Evolutionary conservation across 2,888 invertebrate species (phyloP).

Genomic region (Trissonchulus latispiculum): DNA sequence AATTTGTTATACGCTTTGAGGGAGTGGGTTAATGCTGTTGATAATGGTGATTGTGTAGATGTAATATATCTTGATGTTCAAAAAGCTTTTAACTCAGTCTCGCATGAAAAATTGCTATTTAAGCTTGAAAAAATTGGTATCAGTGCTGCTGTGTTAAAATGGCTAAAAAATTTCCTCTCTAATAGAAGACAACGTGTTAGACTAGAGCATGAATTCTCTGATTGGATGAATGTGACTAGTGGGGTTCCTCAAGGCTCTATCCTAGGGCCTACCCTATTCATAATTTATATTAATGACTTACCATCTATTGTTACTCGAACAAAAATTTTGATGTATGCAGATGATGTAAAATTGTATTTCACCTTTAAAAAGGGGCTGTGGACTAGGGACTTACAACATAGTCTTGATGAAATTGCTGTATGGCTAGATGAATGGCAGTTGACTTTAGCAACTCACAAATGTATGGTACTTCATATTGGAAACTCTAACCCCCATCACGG

Average conservation of each 20-base stretch:
- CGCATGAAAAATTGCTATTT: no score
- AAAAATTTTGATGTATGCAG: slow-evolving; percentile 14
- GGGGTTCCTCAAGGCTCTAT: slow-evolving; percentile 18
- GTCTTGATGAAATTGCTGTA: background rate
- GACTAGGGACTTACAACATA: background rate
- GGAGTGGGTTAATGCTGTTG: no score
- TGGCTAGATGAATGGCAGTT: slow-evolving; percentile 2
- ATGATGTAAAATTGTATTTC: slow-evolving; percentile 8
- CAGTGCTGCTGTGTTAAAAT: background rate
- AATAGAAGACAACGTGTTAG: slow-evolving; percentile 4
- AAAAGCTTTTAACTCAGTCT: no score
- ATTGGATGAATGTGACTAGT: slow-evolving; percentile 5
- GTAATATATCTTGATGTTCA: no score
- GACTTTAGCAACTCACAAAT: slow-evolving; percentile 3
- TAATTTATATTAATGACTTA: slow-evolving; percentile 17
- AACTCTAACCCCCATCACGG: background rate
- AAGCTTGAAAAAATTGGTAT: no score
- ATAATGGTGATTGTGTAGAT: no score
- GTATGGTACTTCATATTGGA: slow-evolving; percentile 5
- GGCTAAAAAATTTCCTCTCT: slow-evolving; percentile 3
- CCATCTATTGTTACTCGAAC: background rate
- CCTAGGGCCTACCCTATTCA: slow-evolving; percentile 15
- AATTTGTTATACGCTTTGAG: background rate
- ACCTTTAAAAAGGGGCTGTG: no score
- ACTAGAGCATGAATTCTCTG: background rate